These are phyloP conservation scores for Urocolius indicus DNA, from an alignment of 2,113 vertebrate genomes.

Conservation along the genomic window DNA sequence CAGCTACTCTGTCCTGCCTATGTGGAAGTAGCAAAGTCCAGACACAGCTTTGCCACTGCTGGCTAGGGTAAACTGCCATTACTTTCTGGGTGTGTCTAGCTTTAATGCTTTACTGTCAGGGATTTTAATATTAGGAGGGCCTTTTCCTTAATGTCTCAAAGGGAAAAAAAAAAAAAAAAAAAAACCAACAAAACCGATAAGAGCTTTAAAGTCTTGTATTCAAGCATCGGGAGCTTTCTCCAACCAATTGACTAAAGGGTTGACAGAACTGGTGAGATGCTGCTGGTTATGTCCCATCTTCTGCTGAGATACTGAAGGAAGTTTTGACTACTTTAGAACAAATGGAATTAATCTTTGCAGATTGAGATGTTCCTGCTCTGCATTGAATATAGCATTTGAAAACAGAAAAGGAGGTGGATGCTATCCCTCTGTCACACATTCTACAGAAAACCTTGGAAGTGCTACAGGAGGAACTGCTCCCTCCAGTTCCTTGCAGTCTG, in stretches of 20 bases:
- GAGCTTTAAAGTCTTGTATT: fast-evolving
- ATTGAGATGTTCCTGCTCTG: background rate
- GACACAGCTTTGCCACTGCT: background rate
- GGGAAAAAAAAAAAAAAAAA: background rate
- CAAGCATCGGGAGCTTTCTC: background rate
- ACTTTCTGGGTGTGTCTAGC: background rate
- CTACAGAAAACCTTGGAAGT: background rate
- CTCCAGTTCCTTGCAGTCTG: background rate
- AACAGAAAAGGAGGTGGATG: background rate
- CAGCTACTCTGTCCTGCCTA: background rate
- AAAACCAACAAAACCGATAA: background rate
- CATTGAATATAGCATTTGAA: background rate
- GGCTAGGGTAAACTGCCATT: background rate
- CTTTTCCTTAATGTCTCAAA: background rate
- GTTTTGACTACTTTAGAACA: background rate
- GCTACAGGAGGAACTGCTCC: background rate
- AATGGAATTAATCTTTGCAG: background rate
- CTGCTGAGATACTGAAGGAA: background rate
- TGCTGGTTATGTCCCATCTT: background rate
- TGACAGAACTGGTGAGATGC: background rate
- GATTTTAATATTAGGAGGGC: background rate
- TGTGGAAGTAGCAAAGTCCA: background rate
- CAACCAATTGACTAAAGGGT: background rate
- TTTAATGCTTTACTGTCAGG: background rate
- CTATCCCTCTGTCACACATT: background rate